Percentiles rank a stretch among this genome's conserved stretches.
These are phyloP conservation scores for Nematolebias whitei DNA, from an alignment of 2,113 vertebrate genomes.

Conservation along the genomic window DNA sequence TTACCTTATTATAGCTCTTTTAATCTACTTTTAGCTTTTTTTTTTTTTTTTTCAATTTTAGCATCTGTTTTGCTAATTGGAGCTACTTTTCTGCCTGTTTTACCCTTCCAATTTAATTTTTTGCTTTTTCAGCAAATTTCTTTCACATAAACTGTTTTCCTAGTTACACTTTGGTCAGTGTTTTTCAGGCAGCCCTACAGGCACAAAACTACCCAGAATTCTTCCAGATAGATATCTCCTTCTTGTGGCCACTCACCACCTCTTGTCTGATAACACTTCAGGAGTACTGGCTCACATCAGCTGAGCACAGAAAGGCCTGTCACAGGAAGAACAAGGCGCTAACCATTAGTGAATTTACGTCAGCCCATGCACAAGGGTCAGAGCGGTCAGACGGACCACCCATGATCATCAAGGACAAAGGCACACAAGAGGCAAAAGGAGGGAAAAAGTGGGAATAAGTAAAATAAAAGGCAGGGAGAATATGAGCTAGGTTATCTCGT, in stretches of 20 bases:
- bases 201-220: constrained; percentile 46
- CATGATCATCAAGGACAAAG: constrained; percentile 75
- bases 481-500: constrained; percentile 54
- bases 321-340: constrained; percentile 53
- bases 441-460: constrained; percentile 27
- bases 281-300: constrained; percentile 58
- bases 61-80: too few relatives aligned
- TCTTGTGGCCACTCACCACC: neutral
- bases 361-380: constrained; percentile 65
- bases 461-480: constrained; percentile 19
- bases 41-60: too few relatives aligned
- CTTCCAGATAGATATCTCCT: constrained; percentile 23
- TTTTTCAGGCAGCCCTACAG: constrained; percentile 11
- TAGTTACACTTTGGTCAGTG: too few relatives aligned
- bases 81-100: too few relatives aligned
- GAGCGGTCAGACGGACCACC: constrained; percentile 73
- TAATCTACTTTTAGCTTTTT: too few relatives aligned
- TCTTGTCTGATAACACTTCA: constrained; percentile 13
- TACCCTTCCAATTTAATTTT: too few relatives aligned
- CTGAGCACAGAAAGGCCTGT: constrained; percentile 58
- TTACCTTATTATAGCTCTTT: too few relatives aligned
- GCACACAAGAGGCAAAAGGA: constrained; percentile 37
- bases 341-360: constrained; percentile 76
- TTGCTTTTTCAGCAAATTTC: too few relatives aligned
- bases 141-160: too few relatives aligned